Base-by-base conservation (phyloP, 1,140 invertebrate genomes). In the Oryctes rhinoceros region DNA sequence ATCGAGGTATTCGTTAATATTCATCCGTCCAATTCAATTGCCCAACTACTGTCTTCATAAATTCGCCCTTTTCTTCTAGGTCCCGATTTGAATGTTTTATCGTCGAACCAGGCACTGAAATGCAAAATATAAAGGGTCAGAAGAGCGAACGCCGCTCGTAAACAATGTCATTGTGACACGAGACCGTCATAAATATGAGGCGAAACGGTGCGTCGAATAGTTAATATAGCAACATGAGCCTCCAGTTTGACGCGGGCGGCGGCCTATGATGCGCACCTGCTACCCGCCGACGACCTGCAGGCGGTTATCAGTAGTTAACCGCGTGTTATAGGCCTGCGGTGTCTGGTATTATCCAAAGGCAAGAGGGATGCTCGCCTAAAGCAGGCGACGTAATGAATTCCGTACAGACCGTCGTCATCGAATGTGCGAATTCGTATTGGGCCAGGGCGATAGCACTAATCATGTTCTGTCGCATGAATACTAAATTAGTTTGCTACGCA, bases 291-390 rank as follows among this genome's bases (percentile, higher is more conserved):
- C 65, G 24, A 71, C 35, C 65, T 71, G 65, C 18, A 71, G 65
- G 65, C 65, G 65, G 65, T 71, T 71, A 71, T 71, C 65, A 71
- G 65, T 71, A 71, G 65, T 71, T 71, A 71, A 71, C 65, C 65
- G 65, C 65, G 65, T 24, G 20, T 37, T 37, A 71, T 35, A 71
- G 65, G 20, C 65, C 18, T 71, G 65, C 65, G 65, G 65, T 37
- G 65, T 35, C 65, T 37, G 24, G 65, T 35, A 71, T 71, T 71
- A 71, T 24, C 24, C 9, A 24, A 24, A 9, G 11, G 11, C 65
- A 35, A 30, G 18, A 71, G 35, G 7, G 65, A 71, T 71, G 65
- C 65, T 37, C 24, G 65, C 6, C 0, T 37, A 35, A 24, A 35
- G 65, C 35, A 71, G 30, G 65, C 20, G 35, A 13, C 11, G 65